phyloP scores from a whole-genome alignment of 2,888 invertebrate species.

The Heteropelma amictum region DNA sequence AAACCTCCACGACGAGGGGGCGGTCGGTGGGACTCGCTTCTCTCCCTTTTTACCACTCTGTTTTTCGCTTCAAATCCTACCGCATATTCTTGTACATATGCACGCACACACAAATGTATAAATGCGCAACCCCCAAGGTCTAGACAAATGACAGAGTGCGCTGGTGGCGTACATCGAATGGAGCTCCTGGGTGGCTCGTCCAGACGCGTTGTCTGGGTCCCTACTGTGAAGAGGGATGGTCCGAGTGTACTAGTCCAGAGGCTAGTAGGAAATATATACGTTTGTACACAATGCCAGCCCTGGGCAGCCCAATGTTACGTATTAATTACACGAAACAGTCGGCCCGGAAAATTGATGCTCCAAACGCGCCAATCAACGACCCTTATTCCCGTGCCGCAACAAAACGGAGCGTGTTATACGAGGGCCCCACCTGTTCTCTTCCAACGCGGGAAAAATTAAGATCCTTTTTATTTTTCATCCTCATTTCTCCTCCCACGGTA shows the following conservation, averaged over 20 bases:
- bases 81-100: background rate
- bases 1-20: constrained; percentile 18
- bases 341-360: constrained; percentile 67
- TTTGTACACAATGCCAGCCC: constrained; percentile 7
- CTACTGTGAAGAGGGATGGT: constrained; percentile 45
- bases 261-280: background rate
- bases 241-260: background rate
- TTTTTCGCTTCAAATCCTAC: background rate
- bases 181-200: constrained; percentile 29
- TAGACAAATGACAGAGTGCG: constrained; percentile 54
- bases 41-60: background rate
- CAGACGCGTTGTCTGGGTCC: constrained; percentile 29
- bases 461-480: constrained; percentile 11
- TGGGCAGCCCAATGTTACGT: constrained; percentile 57
- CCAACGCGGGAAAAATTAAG: constrained; percentile 21
- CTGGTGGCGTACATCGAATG: constrained; percentile 15
- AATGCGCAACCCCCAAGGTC: constrained; percentile 29
- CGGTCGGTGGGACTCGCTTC: too few species aligned
- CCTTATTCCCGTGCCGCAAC: constrained; percentile 26
- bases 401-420: background rate
- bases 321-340: constrained; percentile 68
- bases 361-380: constrained; percentile 29
- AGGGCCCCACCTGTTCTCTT: constrained; percentile 17
- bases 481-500: background rate
- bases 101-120: background rate